Base-by-base conservation (phyloP, 2,797 vertebrate species). In the Chiloscyllium punctatum region DNA sequence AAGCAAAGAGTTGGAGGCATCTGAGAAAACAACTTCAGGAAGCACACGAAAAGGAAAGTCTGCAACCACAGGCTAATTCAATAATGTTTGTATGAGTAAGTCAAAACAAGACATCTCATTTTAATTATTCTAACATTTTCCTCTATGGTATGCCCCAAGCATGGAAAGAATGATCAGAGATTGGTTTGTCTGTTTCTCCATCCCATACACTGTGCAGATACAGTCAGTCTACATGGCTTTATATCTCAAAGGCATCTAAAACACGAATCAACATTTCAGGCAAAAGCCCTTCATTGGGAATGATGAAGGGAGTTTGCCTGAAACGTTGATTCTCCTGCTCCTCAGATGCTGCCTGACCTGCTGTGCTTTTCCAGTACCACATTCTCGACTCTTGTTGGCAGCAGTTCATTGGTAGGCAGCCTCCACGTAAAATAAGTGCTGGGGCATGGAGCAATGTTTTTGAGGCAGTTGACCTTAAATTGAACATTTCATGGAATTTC, bases 11-110 rank as follows among this genome's bases (percentile, higher is more conserved):
- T 62, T 95, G 48, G 84, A 95, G 9, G 15, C 79, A 95, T 33
- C 9, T 95, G 62, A 95, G 84, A 95, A 90, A 88, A 87, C 62
- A 71, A 86, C 66, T 95, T 95, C 79, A 95, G 30, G 27, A 86
- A 27, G 42, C 68, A 69, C 84, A 69, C 53, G 57, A 95, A 74
- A 53, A 90, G 27, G 82, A 95, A 30, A 68, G 69, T 3, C 84
- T 86, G 30, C n/a, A 48, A 71, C 66, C 37, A 71, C 13, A 74
- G 88, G 68, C 6, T 69, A 27, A 37, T 51, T 88, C 27, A 90
- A 2, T 25, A 33, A 30, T n/a, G 71, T 25, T 42, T 84, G 95
- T 95, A 88, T 95, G 53, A 77, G 33, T 82, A 72, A 57, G 0
- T 57, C 25, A 88, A 51, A 88, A 30, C 51, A 30, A 57, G 51